Percentiles rank a stretch among this genome's conserved stretches.
These are phyloP conservation scores for Semnopithecus entellus DNA, from an alignment of 2,113 vertebrate species.

Conservation along the genomic window DNA sequence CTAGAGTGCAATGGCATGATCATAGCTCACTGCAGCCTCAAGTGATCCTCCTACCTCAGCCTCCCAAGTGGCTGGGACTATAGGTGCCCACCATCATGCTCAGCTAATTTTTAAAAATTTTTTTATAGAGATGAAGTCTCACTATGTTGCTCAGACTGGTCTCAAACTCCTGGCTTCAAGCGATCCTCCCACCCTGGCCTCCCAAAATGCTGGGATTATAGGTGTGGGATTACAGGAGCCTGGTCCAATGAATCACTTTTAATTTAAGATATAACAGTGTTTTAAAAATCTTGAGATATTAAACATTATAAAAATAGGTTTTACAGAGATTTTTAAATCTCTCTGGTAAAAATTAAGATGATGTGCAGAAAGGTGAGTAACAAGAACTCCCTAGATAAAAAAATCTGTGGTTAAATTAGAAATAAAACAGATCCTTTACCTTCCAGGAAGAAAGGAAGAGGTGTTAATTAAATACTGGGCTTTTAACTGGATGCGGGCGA, in stretches of 20 bases:
- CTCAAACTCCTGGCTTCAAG: too few relatives aligned
- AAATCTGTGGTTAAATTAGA: background rate
- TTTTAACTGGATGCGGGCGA: background rate
- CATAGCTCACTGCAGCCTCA: too few relatives aligned
- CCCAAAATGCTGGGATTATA: too few relatives aligned
- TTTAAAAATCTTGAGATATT: background rate
- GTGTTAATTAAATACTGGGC: background rate
- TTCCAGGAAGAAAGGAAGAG: background rate
- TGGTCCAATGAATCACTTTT: background rate
- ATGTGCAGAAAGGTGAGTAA: background rate
- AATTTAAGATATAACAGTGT: background rate
- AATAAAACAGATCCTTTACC: background rate
- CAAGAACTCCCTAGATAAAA: background rate
- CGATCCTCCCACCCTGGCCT: too few relatives aligned
- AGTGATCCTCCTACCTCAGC: too few relatives aligned
- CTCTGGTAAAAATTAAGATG: background rate
- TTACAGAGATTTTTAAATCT: background rate
- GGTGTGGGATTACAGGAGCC: too few relatives aligned
- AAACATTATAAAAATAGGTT: background rate
- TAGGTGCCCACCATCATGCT: too few relatives aligned
- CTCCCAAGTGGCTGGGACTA: too few relatives aligned
- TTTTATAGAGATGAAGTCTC: too few relatives aligned
- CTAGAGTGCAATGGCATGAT: too few relatives aligned
- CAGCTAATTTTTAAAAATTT: too few relatives aligned
- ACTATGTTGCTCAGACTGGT: too few relatives aligned